These are phyloP conservation scores for Empidonax traillii DNA, from an alignment of 2,113 vertebrate species.

Conservation along the genomic window DNA sequence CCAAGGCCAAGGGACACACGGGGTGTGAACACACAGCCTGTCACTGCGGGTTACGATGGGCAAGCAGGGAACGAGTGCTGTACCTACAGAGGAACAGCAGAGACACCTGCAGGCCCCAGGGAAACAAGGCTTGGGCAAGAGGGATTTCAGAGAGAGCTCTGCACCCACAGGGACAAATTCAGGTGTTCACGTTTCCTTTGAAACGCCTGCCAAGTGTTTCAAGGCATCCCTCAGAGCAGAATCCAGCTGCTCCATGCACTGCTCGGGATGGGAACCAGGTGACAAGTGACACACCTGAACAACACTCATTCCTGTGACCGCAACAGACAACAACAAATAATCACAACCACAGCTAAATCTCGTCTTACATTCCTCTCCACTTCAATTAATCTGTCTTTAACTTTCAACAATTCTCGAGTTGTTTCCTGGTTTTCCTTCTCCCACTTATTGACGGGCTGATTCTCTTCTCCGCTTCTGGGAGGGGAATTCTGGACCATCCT, in stretches of 20 bases:
- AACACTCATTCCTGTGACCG: not conserved
- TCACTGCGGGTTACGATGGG: not conserved
- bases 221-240: not conserved
- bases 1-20: not conserved
- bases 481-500: slow-evolving; percentile 89
- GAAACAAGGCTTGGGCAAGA: not conserved
- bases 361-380: slow-evolving; percentile 94
- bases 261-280: not conserved
- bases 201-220: not conserved
- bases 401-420: slow-evolving; percentile 92
- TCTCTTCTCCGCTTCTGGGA: slow-evolving; percentile 80
- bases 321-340: not conserved
- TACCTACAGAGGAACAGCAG: not conserved
- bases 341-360: not conserved
- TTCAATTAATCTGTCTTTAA: slow-evolving; percentile 97
- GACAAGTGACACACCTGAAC: not conserved
- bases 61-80: not conserved
- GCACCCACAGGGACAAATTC: not conserved
- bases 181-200: not conserved
- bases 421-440: slow-evolving; percentile 94
- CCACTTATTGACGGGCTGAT: slow-evolving; percentile 83
- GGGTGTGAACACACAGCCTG: not conserved
- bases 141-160: not conserved
- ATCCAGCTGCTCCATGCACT: not conserved
- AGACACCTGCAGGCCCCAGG: not conserved